Percentiles rank a stretch among this genome's conserved stretches.
phyloP scores from a whole-genome alignment of 2,113 vertebrate genomes.

The Heterochromis multidens region DNA sequence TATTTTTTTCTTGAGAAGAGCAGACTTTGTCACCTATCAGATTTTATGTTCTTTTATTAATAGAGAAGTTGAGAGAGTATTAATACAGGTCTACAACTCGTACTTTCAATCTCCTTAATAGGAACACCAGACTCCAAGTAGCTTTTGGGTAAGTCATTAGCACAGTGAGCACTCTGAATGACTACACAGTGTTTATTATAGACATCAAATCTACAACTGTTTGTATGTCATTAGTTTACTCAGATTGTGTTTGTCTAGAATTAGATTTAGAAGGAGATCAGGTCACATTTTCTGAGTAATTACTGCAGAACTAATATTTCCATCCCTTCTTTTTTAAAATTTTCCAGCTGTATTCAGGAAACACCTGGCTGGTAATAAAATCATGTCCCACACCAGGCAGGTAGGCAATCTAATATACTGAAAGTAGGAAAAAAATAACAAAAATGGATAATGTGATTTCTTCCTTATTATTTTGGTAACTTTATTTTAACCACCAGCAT shows the following conservation, averaged over 20 bases:
- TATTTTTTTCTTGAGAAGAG: rapidly evolving
- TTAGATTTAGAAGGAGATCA: too few species aligned
- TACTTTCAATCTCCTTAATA: background rate
- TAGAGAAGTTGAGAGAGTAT: background rate
- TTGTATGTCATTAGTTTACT: background rate
- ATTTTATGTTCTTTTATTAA: background rate
- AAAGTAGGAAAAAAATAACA: too few species aligned
- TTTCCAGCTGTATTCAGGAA: too few species aligned
- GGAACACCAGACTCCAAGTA: background rate
- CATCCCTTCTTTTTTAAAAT: too few species aligned
- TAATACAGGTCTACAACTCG: background rate
- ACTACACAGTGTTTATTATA: background rate
- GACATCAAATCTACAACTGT: background rate
- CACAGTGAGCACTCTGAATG: background rate
- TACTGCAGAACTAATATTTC: too few species aligned
- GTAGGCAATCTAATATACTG: too few species aligned
- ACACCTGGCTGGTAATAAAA: too few species aligned
- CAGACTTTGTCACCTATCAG: background rate
- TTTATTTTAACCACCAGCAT: background rate
- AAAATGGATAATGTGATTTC: too few species aligned
- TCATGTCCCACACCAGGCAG: too few species aligned
- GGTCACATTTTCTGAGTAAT: too few species aligned
- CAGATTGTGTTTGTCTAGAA: background rate
- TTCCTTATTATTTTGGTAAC: background rate
- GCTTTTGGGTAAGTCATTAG: background rate